These are phyloP conservation scores for Octomys mimax DNA, from an alignment of 2,797 vertebrate species.

Conservation along the genomic window DNA sequence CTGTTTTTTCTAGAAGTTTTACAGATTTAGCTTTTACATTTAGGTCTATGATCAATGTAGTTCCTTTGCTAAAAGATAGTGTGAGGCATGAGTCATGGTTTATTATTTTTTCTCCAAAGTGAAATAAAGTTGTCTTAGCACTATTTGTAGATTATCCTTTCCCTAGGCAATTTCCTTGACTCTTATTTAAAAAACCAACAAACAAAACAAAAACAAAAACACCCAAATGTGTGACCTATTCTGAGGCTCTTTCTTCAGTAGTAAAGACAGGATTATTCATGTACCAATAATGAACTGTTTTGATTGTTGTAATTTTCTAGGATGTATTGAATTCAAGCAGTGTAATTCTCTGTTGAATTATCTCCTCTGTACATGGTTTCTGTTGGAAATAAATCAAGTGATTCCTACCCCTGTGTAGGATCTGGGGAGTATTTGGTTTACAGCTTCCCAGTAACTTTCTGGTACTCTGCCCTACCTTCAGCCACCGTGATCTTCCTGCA, in stretches of 20 bases:
- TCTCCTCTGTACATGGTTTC: too few relatives aligned
- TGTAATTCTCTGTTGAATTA: background rate
- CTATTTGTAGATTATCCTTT: background rate
- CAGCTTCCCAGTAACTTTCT: background rate
- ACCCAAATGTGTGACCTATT: background rate
- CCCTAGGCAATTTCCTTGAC: background rate
- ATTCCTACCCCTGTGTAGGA: background rate
- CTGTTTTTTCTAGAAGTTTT: conserved; percentile 4
- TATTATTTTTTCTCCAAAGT: background rate
- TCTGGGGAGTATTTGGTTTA: background rate
- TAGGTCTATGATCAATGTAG: background rate
- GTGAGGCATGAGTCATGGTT: background rate
- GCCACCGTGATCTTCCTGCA: background rate
- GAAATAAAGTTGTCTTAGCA: background rate
- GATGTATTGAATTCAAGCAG: background rate
- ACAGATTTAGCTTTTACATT: background rate
- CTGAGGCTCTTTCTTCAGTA: background rate
- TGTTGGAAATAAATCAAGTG: background rate
- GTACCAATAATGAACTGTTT: background rate
- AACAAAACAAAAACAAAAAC: background rate
- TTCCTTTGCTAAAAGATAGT: background rate
- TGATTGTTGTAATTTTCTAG: background rate
- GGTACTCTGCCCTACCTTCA: background rate
- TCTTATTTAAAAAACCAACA: background rate
- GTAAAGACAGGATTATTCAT: background rate